Conservation (phyloP, 2,113 vertebrate species). For the Boulengeromyrus knoepffleri region DNA sequence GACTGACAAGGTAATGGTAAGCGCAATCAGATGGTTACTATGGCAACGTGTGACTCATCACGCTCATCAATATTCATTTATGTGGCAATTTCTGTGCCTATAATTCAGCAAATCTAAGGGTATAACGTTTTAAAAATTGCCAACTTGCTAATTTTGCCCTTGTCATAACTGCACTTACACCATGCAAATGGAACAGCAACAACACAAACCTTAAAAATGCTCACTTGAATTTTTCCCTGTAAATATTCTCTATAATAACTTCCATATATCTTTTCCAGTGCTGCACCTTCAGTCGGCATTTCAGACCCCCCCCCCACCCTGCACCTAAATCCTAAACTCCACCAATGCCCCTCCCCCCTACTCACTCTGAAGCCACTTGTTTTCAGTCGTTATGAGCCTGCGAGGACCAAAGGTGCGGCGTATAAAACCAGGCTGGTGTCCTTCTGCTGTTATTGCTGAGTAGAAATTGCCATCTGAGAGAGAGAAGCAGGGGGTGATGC, state of each 20-base stretch:
- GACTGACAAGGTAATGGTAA: neutral
- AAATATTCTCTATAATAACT: neutral
- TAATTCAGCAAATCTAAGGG: neutral
- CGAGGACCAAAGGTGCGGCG: conserved; percentile 59
- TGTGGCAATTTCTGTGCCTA: neutral
- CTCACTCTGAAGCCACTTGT: conserved; percentile 70
- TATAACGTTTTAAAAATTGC: neutral
- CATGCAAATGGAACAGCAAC: neutral
- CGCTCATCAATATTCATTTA: neutral
- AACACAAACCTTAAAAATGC: neutral
- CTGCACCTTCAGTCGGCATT: neutral
- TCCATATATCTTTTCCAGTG: neutral
- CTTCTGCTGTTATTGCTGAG: conserved; percentile 59
- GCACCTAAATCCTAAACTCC: conserved; percentile 6
- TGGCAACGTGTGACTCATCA: neutral
- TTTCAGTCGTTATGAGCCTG: conserved; percentile 67
- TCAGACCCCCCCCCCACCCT: neutral
- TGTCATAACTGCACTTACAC: neutral
- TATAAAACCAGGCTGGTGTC: conserved; percentile 53
- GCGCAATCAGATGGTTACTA: neutral
- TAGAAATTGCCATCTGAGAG: conserved; percentile 65
- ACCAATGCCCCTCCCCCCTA: conserved; percentile 29
- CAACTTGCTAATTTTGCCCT: neutral
- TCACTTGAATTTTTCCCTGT: neutral
- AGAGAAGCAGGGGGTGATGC: neutral